Percentiles rank a stretch among this genome's conserved stretches.
phyloP scores from a whole-genome alignment of 2,797 vertebrate genomes.

The Acomys russatus region DNA sequence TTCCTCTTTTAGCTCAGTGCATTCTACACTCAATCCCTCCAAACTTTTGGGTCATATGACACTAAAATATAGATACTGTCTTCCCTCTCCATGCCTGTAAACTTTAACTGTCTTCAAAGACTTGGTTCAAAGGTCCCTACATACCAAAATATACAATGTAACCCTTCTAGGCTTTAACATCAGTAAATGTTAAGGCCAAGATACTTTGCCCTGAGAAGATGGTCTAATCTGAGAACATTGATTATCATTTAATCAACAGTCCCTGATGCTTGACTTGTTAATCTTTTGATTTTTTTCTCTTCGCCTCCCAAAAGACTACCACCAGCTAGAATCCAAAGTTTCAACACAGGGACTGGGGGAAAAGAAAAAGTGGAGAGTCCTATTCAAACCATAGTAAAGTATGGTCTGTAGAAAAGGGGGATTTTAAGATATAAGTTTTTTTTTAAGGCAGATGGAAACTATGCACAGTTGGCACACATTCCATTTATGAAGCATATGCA shows the following conservation, averaged over 20 bases:
- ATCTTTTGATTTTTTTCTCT: conserved; percentile 34
- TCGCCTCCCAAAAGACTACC: background rate
- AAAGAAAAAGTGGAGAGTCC: background rate
- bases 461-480: background rate
- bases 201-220: background rate
- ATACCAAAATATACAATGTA: background rate
- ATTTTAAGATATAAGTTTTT: background rate
- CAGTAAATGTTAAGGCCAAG: conserved; percentile 3
- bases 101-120: conserved; percentile 28
- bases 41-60: background rate
- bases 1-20: background rate
- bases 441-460: conserved; percentile 13
- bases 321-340: background rate
- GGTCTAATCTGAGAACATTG: background rate
- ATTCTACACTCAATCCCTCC: background rate
- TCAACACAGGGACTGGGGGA: background rate
- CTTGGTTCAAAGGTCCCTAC: background rate
- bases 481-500: background rate
- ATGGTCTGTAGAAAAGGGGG: background rate
- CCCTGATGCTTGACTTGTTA: conserved; percentile 4
- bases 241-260: conserved; percentile 17
- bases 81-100: background rate
- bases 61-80: background rate
- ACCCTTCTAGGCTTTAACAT: background rate
- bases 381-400: background rate